Percentiles rank a stretch among this genome's conserved stretches.
Conservation (phyloP, 2,888 invertebrate genomes). For the Trachelus tabidus region DNA sequence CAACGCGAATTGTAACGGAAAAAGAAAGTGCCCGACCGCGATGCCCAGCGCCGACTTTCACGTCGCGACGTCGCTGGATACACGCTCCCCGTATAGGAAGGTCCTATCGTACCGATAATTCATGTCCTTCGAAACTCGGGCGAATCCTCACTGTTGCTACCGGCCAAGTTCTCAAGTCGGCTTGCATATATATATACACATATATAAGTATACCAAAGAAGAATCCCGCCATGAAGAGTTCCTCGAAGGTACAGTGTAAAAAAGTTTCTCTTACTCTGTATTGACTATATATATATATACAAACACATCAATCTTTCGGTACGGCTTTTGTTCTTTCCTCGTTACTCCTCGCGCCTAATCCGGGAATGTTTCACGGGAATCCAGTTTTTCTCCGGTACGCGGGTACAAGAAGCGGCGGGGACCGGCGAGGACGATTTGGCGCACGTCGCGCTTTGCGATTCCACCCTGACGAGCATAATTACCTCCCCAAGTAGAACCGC, state of each 20-base stretch:
- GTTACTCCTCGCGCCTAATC: not conserved
- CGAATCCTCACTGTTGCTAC: not conserved
- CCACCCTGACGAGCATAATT: not conserved
- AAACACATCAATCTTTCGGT: not conserved
- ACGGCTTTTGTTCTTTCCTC: not conserved
- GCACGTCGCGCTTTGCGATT: not conserved
- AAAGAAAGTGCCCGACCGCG: conserved; percentile 5
- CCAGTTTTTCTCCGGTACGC: not conserved
- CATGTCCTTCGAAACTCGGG: not conserved
- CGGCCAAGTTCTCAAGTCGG: not conserved
- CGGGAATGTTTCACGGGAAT: not conserved
- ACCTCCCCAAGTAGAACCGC: not conserved
- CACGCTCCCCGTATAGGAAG: not conserved
- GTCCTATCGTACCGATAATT: not conserved
- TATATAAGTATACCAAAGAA: not conserved
- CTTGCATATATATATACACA: too few relatives aligned
- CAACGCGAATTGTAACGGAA: not conserved
- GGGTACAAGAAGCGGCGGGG: not conserved
- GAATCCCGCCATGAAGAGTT: not conserved
- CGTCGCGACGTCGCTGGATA: not conserved
- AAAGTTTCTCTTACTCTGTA: not conserved
- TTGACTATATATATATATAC: too few relatives aligned
- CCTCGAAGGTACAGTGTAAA: not conserved
- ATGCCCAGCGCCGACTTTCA: conserved; percentile 2
- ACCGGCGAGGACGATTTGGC: not conserved